Percentiles rank a stretch among this genome's conserved stretches.
These are phyloP conservation scores for Drosophila quinaria DNA, from an alignment of 2,888 invertebrate genomes.

Conservation along the genomic window DNA sequence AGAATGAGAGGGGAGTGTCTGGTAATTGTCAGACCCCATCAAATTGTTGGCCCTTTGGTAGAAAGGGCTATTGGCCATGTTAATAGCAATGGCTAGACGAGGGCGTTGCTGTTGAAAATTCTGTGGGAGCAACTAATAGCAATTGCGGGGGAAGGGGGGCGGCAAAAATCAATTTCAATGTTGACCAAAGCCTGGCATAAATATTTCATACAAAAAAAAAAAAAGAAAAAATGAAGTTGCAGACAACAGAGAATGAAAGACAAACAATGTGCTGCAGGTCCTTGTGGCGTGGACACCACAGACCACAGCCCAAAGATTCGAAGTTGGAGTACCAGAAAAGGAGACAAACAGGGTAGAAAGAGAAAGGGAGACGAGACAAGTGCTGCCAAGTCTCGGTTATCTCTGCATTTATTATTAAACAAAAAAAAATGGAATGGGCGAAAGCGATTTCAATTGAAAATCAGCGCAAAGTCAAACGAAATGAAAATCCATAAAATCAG, in stretches of 20 bases:
- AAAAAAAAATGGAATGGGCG: conserved; percentile 25
- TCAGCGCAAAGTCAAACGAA: conserved; percentile 77
- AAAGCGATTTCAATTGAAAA: conserved; percentile 65
- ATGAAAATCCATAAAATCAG: conserved; percentile 81
- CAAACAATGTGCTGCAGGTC: conserved; percentile 59
- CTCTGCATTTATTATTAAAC: conserved; percentile 68
- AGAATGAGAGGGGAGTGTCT: background rate
- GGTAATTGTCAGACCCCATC: conserved; percentile 59
- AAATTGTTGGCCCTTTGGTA: conserved; percentile 14
- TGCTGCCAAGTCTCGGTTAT: conserved; percentile 31
- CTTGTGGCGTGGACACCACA: conserved; percentile 25
- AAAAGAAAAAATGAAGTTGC: conserved; percentile 15
- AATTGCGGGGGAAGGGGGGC: conserved; percentile 11
- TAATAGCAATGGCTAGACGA: conserved; percentile 35
- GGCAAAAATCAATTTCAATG: conserved; percentile 76
- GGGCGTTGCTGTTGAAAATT: conserved; percentile 17
- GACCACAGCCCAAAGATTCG: conserved; percentile 18
- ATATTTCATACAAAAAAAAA: conserved; percentile 50
- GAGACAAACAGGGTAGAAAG: background rate
- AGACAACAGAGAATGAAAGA: conserved; percentile 57
- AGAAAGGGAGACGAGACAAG: background rate
- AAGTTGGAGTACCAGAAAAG: background rate
- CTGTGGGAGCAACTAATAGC: conserved; percentile 34
- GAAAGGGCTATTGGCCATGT: conserved; percentile 12
- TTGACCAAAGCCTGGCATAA: conserved; percentile 71